A percentile compares a stretch with the other conserved stretches of the same genome.
phyloP scores from a whole-genome alignment of 2,888 invertebrate genomes.

The Rhamnusium bicolor region DNA sequence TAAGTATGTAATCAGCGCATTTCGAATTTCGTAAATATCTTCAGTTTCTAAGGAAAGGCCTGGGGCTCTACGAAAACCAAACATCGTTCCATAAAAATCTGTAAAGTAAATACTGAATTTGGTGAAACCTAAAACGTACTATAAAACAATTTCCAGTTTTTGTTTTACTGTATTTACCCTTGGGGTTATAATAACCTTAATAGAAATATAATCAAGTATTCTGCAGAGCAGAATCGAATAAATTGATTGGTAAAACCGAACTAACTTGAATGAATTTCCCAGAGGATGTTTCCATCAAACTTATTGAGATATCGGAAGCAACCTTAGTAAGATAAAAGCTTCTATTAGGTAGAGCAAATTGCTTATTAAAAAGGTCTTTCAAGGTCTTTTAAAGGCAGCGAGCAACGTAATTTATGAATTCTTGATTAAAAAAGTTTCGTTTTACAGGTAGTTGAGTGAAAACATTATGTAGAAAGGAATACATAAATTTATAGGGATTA shows the following conservation, averaged over 20 bases:
- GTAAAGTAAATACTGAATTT: neutral
- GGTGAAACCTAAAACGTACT: neutral
- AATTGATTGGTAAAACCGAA: slow-evolving; percentile 5
- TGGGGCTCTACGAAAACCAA: too few species aligned
- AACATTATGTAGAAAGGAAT: too few species aligned
- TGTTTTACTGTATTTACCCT: neutral
- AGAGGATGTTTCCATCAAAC: slow-evolving; percentile 11
- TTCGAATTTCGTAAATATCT: too few species aligned
- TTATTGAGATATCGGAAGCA: slow-evolving; percentile 22
- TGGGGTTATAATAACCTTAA: neutral
- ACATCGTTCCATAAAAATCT: neutral
- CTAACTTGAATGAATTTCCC: slow-evolving; percentile 14
- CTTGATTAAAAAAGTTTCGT: slow-evolving; percentile 8
- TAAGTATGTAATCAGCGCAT: too few species aligned
- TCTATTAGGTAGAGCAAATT: neutral
- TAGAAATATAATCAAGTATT: slow-evolving; percentile 19
- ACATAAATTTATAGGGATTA: too few species aligned
- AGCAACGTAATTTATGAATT: neutral
- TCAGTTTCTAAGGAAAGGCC: too few species aligned
- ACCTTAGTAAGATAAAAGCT: neutral
- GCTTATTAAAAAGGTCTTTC: slow-evolving; percentile 11
- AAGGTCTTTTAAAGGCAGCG: neutral
- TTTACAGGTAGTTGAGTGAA: neutral
- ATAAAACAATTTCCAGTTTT: neutral
- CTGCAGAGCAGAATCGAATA: neutral